These are phyloP conservation scores for Miniopterus natalensis DNA, from an alignment of 2,113 vertebrate genomes.

Conservation along the genomic window DNA sequence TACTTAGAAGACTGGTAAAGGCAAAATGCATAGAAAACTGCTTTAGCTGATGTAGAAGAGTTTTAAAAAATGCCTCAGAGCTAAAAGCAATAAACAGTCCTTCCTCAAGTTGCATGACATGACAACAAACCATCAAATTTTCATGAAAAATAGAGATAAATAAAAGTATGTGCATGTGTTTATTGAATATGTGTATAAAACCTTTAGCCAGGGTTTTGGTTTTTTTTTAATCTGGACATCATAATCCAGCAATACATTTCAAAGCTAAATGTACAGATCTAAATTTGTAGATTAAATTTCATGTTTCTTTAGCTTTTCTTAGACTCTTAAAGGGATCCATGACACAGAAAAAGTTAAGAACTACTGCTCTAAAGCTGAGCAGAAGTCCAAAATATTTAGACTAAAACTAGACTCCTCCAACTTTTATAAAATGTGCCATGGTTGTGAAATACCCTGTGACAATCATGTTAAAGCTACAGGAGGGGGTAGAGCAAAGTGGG, in stretches of 20 bases:
- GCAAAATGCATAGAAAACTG: neutral
- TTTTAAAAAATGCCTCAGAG: neutral
- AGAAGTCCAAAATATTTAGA: neutral
- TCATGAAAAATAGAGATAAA: slow-evolving; percentile 8
- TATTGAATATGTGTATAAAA: neutral
- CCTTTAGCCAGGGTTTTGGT: neutral
- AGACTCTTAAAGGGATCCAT: slow-evolving; percentile 47
- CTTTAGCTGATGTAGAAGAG: neutral
- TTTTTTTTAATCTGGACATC: neutral
- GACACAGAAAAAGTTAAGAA: slow-evolving; percentile 32
- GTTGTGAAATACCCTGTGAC: neutral
- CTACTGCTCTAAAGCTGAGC: neutral
- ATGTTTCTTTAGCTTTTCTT: slow-evolving; percentile 48
- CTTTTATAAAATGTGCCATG: neutral
- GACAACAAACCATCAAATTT: slow-evolving; percentile 10
- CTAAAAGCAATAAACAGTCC: neutral
- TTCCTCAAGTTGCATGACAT: neutral
- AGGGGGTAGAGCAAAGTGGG: neutral
- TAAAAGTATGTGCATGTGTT: neutral
- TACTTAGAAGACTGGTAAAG: neutral
- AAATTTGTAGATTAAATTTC: slow-evolving; percentile 41
- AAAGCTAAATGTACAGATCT: neutral
- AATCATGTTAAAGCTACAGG: neutral
- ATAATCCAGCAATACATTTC: slow-evolving; percentile 1
- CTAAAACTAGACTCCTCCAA: slow-evolving; percentile 13